phyloP scores from a whole-genome alignment of 2,113 vertebrate genomes.

The Eurystomus gularis region DNA sequence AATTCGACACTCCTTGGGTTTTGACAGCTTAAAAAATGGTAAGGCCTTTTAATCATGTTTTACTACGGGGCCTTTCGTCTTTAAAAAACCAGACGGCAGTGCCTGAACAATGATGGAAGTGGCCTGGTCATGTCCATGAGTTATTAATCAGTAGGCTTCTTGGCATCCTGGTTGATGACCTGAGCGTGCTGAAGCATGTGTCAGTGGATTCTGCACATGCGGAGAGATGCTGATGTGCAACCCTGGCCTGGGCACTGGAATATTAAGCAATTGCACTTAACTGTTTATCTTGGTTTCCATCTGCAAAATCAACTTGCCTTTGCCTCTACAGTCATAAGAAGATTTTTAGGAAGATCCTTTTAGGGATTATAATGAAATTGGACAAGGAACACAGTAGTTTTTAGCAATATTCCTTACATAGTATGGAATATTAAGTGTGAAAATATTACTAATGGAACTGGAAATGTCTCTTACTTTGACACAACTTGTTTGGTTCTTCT shows the following conservation, averaged over 20 bases:
- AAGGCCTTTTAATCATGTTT: background rate
- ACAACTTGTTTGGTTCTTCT: background rate
- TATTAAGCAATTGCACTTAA: background rate
- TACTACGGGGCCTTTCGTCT: background rate
- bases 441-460: background rate
- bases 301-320: background rate
- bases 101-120: background rate
- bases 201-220: background rate
- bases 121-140: background rate
- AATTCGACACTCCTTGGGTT: conserved; percentile 89
- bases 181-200: background rate
- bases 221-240: background rate
- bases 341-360: background rate
- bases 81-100: background rate
- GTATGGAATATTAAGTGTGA: background rate
- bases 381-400: background rate
- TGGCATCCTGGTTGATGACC: background rate
- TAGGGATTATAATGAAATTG: background rate
- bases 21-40: conserved; percentile 87
- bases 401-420: background rate
- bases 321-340: background rate
- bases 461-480: background rate
- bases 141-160: background rate
- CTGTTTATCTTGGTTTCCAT: background rate
- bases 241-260: background rate